phyloP scores from a whole-genome alignment of 2,113 vertebrate genomes.

The Rafetus swinhoei region DNA sequence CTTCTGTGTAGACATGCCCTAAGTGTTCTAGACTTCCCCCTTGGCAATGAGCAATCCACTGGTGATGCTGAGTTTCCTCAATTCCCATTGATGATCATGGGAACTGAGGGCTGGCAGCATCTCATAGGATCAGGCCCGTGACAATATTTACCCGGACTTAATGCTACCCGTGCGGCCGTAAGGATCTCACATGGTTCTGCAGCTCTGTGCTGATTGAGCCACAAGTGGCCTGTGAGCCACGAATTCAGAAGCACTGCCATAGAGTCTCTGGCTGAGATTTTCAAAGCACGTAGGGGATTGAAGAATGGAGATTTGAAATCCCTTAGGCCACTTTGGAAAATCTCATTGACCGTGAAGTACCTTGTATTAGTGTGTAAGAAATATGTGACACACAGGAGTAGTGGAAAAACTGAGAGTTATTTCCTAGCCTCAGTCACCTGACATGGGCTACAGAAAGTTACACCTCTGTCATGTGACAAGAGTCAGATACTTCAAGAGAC shows the following conservation, averaged over 20 bases:
- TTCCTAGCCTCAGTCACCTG: neutral
- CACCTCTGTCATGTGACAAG: neutral
- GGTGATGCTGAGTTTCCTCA: neutral
- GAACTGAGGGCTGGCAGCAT: neutral
- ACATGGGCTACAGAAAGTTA: neutral
- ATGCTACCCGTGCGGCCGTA: too few species aligned
- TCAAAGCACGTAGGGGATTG: neutral
- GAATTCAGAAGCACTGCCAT: neutral
- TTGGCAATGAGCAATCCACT: accelerated
- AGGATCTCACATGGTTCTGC: too few species aligned
- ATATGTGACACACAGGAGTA: neutral
- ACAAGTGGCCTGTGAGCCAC: too few species aligned
- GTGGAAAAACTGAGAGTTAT: accelerated
- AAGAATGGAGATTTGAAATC: constrained; percentile 2
- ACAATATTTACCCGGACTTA: accelerated
- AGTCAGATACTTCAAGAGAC: neutral
- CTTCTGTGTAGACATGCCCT: too few species aligned
- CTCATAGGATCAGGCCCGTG: neutral
- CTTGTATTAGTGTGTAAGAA: neutral
- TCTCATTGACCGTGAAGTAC: constrained; percentile 7
- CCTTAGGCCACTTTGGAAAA: neutral
- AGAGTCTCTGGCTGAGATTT: neutral
- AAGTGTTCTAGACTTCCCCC: accelerated
- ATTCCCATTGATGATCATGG: neutral
- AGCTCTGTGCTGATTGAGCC: too few species aligned